Base-by-base conservation (phyloP, 2,888 invertebrate genomes). In the Phaedon cochleariae region DNA sequence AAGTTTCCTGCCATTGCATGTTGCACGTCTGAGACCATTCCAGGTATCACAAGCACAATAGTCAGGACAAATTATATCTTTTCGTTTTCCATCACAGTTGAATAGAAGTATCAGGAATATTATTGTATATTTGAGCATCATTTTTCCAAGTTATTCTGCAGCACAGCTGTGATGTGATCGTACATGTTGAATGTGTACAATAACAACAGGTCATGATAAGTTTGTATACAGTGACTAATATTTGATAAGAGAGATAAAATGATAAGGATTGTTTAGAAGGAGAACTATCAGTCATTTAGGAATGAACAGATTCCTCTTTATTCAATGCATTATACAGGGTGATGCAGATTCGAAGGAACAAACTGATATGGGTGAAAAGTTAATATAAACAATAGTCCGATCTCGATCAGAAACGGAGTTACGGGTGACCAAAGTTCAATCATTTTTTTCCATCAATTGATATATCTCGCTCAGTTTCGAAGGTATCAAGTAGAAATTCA, bases 1-100 rank as follows among this genome's bases (percentile, higher is more conserved):
- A 73, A 90, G 85, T 67, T 86, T 88, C 80, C 87, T 87, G 52
- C 87, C 85, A 64, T 86, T 87, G 76, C 87, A 88, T 53, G 79
- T 79, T 0, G 87, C 87, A 55, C 87, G 82, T 74, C 85, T 86
- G 59, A 86, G 78, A 18, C 84, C 84, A 76, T 85, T 81, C 59
- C 84, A 82, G 73, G 84, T 77, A 78, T 87, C 87, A 82, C 88
- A 87, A 67, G 84, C 85, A 77, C 88, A 88, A 79, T 86, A 84
- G 68, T 83, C 84, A 9, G 88, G 87, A 75, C 88, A 88, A 21
- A 74, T 64, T 22, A 79, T 73, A 71, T 76, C 71, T 4, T 71
- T 61, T n/a, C 49, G 31, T 62, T 65, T 72, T 12, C 55, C 65
- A 21, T 68, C 53, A 10, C 49, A 18, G 6, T 55, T 51, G 31